phyloP scores from a whole-genome alignment of 2,113 vertebrate species.

The Hydrolagus affinis region DNA sequence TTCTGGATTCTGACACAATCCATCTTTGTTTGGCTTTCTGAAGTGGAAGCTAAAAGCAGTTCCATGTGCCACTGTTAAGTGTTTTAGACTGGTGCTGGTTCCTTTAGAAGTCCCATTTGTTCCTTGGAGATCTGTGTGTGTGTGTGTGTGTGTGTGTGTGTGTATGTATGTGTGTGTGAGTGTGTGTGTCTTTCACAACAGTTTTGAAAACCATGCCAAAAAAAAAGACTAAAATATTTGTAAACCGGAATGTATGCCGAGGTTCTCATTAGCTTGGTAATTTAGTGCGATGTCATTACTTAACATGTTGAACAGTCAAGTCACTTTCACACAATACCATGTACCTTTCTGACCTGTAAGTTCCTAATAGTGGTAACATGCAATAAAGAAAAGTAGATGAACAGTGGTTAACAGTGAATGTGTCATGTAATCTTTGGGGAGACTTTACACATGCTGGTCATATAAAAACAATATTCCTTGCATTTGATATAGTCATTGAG shows the following conservation, averaged over 20 bases:
- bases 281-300: slow-evolving; percentile 55
- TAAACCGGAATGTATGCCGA: slow-evolving; percentile 60
- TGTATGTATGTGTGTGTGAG: not conserved
- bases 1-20: slow-evolving; percentile 39
- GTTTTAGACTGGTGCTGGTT: slow-evolving; percentile 66
- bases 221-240: slow-evolving; percentile 51
- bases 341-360: slow-evolving; percentile 66
- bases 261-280: slow-evolving; percentile 57
- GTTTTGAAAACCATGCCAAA: slow-evolving; percentile 63
- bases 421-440: no score
- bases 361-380: slow-evolving; percentile 60
- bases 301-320: slow-evolving; percentile 45
- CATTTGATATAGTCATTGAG: no score
- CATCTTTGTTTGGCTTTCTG: slow-evolving; percentile 44
- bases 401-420: not conserved
- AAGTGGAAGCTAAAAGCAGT: slow-evolving; percentile 56
- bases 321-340: slow-evolving; percentile 41
- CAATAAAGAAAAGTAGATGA: slow-evolving; percentile 59
- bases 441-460: no score
- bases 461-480: no score
- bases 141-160: slow-evolving; percentile 50
- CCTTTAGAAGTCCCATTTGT: slow-evolving; percentile 58
- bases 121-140: slow-evolving; percentile 44
- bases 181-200: slow-evolving; percentile 28
- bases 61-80: slow-evolving; percentile 60